phyloP scores from a whole-genome alignment of 2,797 vertebrate genomes.

The Lagorchestes hirsutus region DNA sequence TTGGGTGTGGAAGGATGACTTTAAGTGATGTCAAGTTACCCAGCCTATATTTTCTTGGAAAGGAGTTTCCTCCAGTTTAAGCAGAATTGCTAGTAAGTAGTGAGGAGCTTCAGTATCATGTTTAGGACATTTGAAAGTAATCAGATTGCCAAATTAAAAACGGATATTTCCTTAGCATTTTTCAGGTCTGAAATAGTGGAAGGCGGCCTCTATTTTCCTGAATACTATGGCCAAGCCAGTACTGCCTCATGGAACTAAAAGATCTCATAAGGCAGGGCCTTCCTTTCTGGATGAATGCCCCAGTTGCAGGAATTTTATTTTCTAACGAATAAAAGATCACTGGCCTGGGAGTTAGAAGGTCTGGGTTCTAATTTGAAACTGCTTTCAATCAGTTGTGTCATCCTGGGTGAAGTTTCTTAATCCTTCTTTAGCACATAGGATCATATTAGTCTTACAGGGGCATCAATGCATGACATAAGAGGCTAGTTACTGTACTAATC shows the following conservation, averaged over 20 bases:
- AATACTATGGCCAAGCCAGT: conserved; percentile 41
- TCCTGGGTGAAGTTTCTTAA: neutral
- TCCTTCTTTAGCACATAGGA: neutral
- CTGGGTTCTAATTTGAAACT: neutral
- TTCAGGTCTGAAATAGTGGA: conserved; percentile 55
- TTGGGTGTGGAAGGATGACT: conserved; percentile 81
- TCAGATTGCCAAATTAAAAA: conserved; percentile 62
- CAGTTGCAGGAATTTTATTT: conserved; percentile 18
- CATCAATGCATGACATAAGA: neutral
- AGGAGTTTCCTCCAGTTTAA: conserved; percentile 75
- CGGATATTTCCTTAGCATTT: conserved; percentile 54
- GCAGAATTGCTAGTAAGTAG: conserved; percentile 66
- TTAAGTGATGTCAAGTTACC: conserved; percentile 81
- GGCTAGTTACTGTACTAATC: neutral
- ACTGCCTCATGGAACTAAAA: neutral
- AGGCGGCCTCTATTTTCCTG: fast-evolving
- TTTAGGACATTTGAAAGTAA: conserved; percentile 72
- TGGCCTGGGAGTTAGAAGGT: neutral
- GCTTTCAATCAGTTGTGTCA: neutral
- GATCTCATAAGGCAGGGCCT: neutral
- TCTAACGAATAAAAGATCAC: neutral
- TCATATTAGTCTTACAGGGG: neutral
- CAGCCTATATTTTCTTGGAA: conserved; percentile 84
- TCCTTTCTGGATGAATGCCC: neutral
- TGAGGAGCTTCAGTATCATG: neutral